A percentile compares a stretch with the other conserved stretches of the same genome.
Conservation (phyloP, 2,888 invertebrate genomes). For the Eristalinus sepulchralis region DNA sequence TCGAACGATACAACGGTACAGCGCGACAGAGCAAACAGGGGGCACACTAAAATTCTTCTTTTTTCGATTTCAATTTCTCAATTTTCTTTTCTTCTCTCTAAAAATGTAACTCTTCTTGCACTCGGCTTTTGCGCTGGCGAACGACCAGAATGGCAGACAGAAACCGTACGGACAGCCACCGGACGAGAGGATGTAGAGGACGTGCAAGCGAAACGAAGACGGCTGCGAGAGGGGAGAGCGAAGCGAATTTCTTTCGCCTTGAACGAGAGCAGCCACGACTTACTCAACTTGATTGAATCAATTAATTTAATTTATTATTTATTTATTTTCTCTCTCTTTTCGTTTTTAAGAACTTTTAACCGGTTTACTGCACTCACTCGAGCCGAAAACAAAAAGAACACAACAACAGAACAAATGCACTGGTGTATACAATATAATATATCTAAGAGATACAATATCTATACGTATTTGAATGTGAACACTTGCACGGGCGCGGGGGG, state of each 20-base stretch:
- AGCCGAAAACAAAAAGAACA: conserved; percentile 13
- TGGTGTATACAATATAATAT: neutral
- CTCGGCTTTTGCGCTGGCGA: neutral
- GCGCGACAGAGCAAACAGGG: neutral
- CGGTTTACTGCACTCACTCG: conserved; percentile 61
- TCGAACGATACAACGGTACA: conserved; percentile 50
- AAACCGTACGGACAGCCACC: neutral
- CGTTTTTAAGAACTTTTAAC: conserved; percentile 40
- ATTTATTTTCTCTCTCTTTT: conserved; percentile 28
- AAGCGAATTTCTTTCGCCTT: conserved; percentile 66
- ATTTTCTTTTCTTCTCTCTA: neutral
- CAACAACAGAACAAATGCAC: conserved; percentile 14
- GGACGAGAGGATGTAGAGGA: neutral
- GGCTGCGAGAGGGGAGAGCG: conserved; percentile 6
- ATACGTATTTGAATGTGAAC: neutral
- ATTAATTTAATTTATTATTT: conserved; percentile 40
- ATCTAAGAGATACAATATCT: conserved; percentile 56
- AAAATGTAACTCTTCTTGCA: conserved; percentile 26
- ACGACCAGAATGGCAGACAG: neutral
- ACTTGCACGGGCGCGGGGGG: conserved; percentile 1
- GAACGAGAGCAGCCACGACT: conserved; percentile 61
- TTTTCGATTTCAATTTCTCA: conserved; percentile 13
- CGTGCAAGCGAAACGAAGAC: neutral
- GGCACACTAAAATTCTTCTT: neutral
- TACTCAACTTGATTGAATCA: conserved; percentile 42